Base-by-base conservation (phyloP, 2,113 vertebrate species). In the Dryoscopus gambensis region DNA sequence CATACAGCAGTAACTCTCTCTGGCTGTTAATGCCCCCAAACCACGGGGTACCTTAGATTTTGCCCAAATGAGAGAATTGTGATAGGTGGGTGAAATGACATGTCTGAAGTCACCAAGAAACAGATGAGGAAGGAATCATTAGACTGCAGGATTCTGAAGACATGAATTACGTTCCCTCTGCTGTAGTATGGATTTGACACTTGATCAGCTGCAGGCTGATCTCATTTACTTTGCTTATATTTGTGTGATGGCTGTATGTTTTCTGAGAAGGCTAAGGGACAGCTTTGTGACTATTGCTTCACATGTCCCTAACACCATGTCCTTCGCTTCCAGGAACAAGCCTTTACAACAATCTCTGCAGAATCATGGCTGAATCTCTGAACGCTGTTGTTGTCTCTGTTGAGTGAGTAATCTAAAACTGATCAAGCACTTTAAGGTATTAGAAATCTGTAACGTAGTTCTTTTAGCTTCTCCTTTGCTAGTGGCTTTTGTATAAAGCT, bases 361-460 rank as follows among this genome's bases (percentile, higher is more conserved):
- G 98, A 84, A 94, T 90, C 82, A 99, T 99, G 98, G 98, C 99
- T 3, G 98, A 99, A 84, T 98, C 99, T 56, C 92, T 99, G 97
- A 98, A 99, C 5, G 98, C 99, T 11, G 98, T 99, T 23, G 53
- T 99, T 56, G 97, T 99, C 91, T 99, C 99, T 56, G 97, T 99
- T 18, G 99, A 99, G 99, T 99, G 93, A 99, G 99, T 99, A 91
- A 77, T 78, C 71, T 74, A 88, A 86, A 80, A 67, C 19, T 40
- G 20, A 91, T 89, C 18, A 7, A 68, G 13, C 64, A 31, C 39
- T 79, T 73, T 47, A 87, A 91, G 15, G 25, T 62, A 62, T 65
- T 84, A 73, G 37, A 92, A 88, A 68, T 65, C 28, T 0, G 1
- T 35, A 56, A 46, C 2, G 0, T 37, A 49, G 15, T 52, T 95